Evolutionary conservation across 2,797 vertebrate species (phyloP).

Genomic region (Periparus ater): DNA sequence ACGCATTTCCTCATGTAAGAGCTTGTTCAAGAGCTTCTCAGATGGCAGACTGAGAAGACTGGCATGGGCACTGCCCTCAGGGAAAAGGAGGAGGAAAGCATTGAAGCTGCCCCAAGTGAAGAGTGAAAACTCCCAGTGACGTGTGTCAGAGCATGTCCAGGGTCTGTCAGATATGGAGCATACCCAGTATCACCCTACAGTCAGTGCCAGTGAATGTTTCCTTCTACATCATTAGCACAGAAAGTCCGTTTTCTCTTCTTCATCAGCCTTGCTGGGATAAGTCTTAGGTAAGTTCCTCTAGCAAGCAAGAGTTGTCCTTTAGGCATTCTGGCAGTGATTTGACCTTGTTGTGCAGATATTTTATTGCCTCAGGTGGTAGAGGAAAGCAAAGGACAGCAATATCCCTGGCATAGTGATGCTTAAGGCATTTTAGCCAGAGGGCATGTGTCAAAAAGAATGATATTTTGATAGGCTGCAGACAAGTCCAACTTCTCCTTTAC

Average conservation of each 20-base stretch:
- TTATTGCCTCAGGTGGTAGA: not conserved
- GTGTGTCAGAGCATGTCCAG: not conserved
- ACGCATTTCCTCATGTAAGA: not conserved
- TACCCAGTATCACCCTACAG: fast-evolving
- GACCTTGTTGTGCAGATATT: not conserved
- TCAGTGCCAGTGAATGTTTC: not conserved
- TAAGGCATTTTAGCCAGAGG: not conserved
- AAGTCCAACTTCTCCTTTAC: not conserved
- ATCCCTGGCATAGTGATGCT: not conserved
- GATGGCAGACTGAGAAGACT: not conserved
- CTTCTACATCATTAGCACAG: not conserved
- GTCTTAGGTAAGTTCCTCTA: not conserved
- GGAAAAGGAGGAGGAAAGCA: not conserved
- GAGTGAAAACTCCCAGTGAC: not conserved
- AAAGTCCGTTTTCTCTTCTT: not conserved
- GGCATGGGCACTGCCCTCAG: not conserved
- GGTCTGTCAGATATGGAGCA: not conserved
- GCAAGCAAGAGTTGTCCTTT: not conserved
- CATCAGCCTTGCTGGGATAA: not conserved
- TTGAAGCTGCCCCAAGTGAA: not conserved
- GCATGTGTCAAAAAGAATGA: not conserved
- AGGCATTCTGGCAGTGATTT: not conserved
- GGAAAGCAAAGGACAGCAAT: not conserved
- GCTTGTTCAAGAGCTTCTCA: not conserved
- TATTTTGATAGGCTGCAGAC: not conserved